Conservation (phyloP, 2,113 vertebrate species). For the Brachionichthys hirsutus region DNA sequence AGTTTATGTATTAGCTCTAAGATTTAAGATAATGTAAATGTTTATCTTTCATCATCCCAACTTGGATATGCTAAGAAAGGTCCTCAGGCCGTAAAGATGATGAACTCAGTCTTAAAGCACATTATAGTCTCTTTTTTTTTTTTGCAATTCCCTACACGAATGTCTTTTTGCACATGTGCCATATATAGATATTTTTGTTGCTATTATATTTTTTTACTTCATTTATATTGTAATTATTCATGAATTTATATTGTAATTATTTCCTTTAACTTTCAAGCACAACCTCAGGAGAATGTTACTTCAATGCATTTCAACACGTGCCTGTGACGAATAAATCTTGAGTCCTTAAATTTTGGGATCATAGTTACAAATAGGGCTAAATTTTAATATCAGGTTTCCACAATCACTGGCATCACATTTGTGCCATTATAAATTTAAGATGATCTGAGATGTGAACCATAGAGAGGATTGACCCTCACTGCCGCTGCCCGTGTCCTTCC, state of each 20-base stretch:
- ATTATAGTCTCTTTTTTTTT: too few species aligned
- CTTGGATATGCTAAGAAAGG: neutral
- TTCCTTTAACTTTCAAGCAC: too few species aligned
- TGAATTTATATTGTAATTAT: too few species aligned
- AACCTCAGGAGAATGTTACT: too few species aligned
- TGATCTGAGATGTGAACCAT: slow-evolving; percentile 30
- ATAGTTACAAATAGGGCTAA: neutral
- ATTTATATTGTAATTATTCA: too few species aligned
- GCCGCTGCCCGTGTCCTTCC: slow-evolving; percentile 58
- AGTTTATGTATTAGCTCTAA: too few species aligned
- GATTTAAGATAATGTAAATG: neutral
- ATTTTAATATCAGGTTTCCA: slow-evolving; percentile 11
- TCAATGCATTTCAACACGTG: neutral
- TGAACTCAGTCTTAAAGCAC: neutral
- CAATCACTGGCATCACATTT: slow-evolving; percentile 21
- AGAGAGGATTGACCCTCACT: slow-evolving; percentile 25
- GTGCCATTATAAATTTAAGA: slow-evolving; percentile 23
- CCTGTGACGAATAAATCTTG: neutral
- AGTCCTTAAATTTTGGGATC: neutral
- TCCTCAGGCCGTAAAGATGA: neutral
- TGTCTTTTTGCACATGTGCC: too few species aligned
- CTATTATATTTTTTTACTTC: too few species aligned
- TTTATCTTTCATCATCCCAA: slow-evolving; percentile 1
- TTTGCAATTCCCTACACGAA: too few species aligned
- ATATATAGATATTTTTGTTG: too few species aligned